Base-by-base conservation (phyloP, 2,888 invertebrate genomes). In the Agapetus fuscipes region DNA sequence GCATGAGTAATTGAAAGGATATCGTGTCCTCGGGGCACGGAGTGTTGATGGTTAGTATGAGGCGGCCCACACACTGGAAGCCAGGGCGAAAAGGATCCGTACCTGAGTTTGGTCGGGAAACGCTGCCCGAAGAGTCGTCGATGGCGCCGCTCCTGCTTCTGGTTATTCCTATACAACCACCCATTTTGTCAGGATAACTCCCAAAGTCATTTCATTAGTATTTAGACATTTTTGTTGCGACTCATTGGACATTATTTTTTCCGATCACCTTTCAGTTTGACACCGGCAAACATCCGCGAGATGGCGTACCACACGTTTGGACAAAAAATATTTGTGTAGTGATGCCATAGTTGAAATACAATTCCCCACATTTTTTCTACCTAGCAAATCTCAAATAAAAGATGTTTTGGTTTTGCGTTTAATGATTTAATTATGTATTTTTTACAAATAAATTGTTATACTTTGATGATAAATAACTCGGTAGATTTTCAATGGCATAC, bases 161-260 rank as follows among this genome's bases (percentile, higher is more conserved):
- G 61, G 81, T 80, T 64, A 83, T 78, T 64, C 85, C 85, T 72
- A 87, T 84, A 71, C 88, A 87, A 62, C 87, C 86, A 65, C 88
- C 88, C 88, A 87, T 87, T 68, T 66, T 80, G 73, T 30, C 17
- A 15, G 25, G 14, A 17, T 15, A 12, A 26, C 17, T 40, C 27
- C 27, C 4, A 35, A 15, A 12, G 20, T 16, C 43, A 43, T 43
- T 32, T 43, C 43, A 43, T 35, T 34, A 33, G 30, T 30, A 38
- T 38, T 42, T 38, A 31, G 25, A 30, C 42, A 38, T 42, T 33
- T 34, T 38, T 35, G 17, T 3, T 5, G 14, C 13, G 9, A 10
- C n/a, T 14, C 20, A 14, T n/a, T 14, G 26, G 36, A 29, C 37
- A n/a, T 12, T 30, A 17, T 30, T 17, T 25, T 26, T 29, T 12